phyloP scores from a whole-genome alignment of 2,888 invertebrate genomes.

The Trissolcus brochymenae region DNA sequence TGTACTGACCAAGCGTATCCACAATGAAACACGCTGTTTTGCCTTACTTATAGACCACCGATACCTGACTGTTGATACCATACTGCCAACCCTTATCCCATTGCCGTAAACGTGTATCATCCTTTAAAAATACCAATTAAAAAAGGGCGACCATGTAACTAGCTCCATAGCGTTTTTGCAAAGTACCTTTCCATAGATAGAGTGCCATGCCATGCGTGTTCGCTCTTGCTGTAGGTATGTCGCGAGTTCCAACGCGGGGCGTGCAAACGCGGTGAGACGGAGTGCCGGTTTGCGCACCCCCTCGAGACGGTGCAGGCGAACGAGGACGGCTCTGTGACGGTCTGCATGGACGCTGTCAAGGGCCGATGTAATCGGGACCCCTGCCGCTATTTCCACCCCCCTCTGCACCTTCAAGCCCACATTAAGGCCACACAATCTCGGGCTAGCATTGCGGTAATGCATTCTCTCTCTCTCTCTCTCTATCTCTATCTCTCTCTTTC shows the following conservation, averaged over 20 bases:
- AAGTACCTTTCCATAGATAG: slow-evolving; percentile 71
- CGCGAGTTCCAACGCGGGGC: slow-evolving; percentile 99
- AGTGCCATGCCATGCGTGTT: slow-evolving; percentile 77
- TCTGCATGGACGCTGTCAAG: slow-evolving; percentile 99
- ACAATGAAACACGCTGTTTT: slow-evolving; percentile 51
- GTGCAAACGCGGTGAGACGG: slow-evolving; percentile 97
- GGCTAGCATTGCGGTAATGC: slow-evolving; percentile 78
- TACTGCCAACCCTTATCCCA: slow-evolving; percentile 39
- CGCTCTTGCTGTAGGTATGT: slow-evolving; percentile 89
- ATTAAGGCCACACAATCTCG: slow-evolving; percentile 98
- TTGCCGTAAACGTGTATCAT: slow-evolving; percentile 50
- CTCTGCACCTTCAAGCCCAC: slow-evolving; percentile 99
- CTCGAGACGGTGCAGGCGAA: slow-evolving; percentile 97
- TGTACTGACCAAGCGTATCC: slow-evolving; percentile 28
- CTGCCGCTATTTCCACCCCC: slow-evolving; percentile 99
- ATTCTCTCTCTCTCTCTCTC: slow-evolving; percentile 75
- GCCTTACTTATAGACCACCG: slow-evolving; percentile 58
- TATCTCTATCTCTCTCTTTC: no score
- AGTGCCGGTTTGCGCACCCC: slow-evolving; percentile 99
- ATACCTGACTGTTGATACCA: slow-evolving; percentile 55
- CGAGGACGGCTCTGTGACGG: slow-evolving; percentile 99
- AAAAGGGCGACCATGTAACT: slow-evolving; percentile 54
- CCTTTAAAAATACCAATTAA: slow-evolving; percentile 31
- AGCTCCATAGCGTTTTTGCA: slow-evolving; percentile 58
- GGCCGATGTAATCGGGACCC: slow-evolving; percentile 99